Conservation (phyloP, 2,888 invertebrate species). For the Alloscopus bannaensis region DNA sequence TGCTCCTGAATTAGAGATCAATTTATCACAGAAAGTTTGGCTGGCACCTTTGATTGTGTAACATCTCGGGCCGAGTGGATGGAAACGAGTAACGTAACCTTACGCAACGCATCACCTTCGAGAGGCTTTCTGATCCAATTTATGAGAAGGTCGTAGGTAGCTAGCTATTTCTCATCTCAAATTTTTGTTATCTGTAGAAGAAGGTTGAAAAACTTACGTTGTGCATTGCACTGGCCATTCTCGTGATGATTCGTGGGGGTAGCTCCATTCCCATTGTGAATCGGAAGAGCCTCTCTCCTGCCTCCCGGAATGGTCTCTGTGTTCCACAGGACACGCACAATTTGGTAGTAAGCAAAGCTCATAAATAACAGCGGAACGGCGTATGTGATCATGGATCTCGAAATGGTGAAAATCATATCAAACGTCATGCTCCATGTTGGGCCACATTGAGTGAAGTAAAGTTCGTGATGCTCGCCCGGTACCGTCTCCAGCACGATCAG, state of each 20-base stretch:
- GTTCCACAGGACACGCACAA: conserved; percentile 87
- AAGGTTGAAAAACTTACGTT: conserved; percentile 62
- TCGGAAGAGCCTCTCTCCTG: conserved; percentile 42
- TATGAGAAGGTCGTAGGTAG: too few species aligned
- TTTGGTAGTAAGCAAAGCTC: conserved; percentile 89
- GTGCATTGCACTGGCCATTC: conserved; percentile 64
- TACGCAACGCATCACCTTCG: too few species aligned
- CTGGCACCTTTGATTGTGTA: too few species aligned
- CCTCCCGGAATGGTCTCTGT: conserved; percentile 85
- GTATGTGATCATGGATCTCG: conserved; percentile 85
- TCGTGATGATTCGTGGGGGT: conserved; percentile 53
- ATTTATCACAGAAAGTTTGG: too few species aligned
- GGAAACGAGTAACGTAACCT: too few species aligned
- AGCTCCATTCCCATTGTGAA: conserved; percentile 63
- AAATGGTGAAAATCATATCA: conserved; percentile 83
- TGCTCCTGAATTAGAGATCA: too few species aligned
- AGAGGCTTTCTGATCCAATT: too few species aligned
- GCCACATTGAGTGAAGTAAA: conserved; percentile 83
- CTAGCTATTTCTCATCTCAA: too few species aligned
- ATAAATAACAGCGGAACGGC: conserved; percentile 87
- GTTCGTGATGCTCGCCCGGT: conserved; percentile 75
- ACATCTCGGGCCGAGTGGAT: too few species aligned
- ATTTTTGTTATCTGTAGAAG: background rate
- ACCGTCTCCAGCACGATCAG: conserved; percentile 83
- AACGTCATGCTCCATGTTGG: conserved; percentile 83